Base-by-base conservation (phyloP, 2,113 vertebrate genomes). In the Hystrix brachyura region DNA sequence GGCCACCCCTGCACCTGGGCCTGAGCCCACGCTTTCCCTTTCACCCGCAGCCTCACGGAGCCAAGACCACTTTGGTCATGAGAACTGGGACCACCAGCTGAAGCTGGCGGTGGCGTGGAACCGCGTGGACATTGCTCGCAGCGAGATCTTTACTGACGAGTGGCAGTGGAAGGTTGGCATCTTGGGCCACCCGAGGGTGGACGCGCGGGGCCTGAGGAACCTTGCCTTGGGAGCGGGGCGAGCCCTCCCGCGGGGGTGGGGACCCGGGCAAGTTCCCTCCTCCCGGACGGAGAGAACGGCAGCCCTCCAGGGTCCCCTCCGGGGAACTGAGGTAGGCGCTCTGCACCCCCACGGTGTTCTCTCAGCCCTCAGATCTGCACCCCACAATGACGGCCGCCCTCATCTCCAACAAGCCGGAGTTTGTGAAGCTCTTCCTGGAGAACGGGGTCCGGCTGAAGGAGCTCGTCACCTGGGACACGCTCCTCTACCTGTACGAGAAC, bases 41-140 rank as follows among this genome's bases (percentile, higher is more conserved):
- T 69, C 8, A 0, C 53, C 79, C 17, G 2, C 98, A 99, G 99
- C 99, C 5, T 99, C 99, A 2, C 98, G 96, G 95, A 99, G 96
- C 96, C 98, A 97, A 6, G 99, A 99, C 93, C 98, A 98, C n/a
- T 98, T 98, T 59, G 99, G 98, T 3, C 98, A 71, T 0, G 98
- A 99, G 96, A 98, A 97, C 97, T 99, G 99, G 99, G 99, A 99
- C 96, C 99, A 99, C 89, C 99, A 99, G 98, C 98, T 99, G 98
- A 99, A 99, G 98, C 78, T 99, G 96, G 99, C 99, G 0, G 99
- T 99, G 94, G 99, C 99, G 43, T 99, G 99, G 99, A 99, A 99
- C 96, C 98, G 99, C 1, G 99, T 99, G 95, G 99, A 99, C 98
- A 99, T 99, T 13, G 99, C 99, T 46, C 97, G 99, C 94, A 99